Evolutionary conservation across 2,797 vertebrate species (phyloP).

Genomic region (Scarus forsteni): DNA sequence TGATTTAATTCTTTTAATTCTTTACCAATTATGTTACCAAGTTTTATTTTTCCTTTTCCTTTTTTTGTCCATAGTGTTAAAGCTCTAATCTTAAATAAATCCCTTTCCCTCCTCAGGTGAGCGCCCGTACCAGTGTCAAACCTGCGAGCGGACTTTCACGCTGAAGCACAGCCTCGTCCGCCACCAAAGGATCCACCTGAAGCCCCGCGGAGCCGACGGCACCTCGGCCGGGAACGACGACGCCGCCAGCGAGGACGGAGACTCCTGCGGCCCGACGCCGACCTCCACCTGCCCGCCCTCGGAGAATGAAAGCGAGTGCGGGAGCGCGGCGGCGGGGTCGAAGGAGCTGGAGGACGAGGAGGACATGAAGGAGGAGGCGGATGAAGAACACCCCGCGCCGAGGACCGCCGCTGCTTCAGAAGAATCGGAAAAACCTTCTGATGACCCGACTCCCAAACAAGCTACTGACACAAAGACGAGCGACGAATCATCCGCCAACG

Average conservation of each 20-base stretch:
- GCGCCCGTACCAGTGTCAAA: slow-evolving; percentile 96
- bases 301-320: slow-evolving; percentile 79
- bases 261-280: slow-evolving; percentile 52
- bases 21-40: too few relatives aligned
- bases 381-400: neutral
- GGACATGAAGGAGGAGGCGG: neutral
- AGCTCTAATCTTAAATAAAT: neutral
- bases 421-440: slow-evolving; percentile 13
- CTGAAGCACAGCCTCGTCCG: slow-evolving; percentile 98
- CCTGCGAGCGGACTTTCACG: slow-evolving; percentile 96
- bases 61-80: neutral
- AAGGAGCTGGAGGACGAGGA: slow-evolving; percentile 63
- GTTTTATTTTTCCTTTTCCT: too few relatives aligned
- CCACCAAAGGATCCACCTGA: slow-evolving; percentile 97
- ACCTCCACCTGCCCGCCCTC: slow-evolving; percentile 81
- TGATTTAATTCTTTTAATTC: too few relatives aligned
- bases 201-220: slow-evolving; percentile 75
- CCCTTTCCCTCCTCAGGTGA: slow-evolving; percentile 85
- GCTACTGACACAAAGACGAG: slow-evolving; percentile 64
- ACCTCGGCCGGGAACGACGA: slow-evolving; percentile 78
- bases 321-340: slow-evolving; percentile 52
- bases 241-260: slow-evolving; percentile 84
- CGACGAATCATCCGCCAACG: slow-evolving; percentile 3
- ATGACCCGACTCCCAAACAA: slow-evolving; percentile 19
- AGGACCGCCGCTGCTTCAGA: neutral